These are phyloP conservation scores for Drosophila anceps DNA, from an alignment of 2,888 invertebrate genomes.

Conservation along the genomic window DNA sequence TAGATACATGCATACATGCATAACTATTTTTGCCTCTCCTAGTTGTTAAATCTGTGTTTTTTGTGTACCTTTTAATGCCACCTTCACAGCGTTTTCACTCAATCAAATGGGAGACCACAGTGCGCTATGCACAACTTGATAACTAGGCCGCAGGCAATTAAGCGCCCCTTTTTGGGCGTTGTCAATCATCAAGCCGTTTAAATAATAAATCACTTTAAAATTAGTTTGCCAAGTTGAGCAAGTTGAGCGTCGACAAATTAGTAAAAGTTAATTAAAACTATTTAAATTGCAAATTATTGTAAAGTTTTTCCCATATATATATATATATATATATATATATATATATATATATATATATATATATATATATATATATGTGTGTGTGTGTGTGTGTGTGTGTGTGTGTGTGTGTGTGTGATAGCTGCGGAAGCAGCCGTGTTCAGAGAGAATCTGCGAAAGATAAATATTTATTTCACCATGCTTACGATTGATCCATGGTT, in stretches of 20 bases:
- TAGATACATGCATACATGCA: no score
- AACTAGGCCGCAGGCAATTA: constrained; percentile 68
- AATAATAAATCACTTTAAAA: constrained; percentile 82
- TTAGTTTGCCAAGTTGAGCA: constrained; percentile 75
- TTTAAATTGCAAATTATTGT: constrained; percentile 82
- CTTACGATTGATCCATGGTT: no score
- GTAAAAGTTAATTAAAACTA: constrained; percentile 81
- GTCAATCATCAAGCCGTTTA: constrained; percentile 76
- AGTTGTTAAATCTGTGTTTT: neutral
- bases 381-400: neutral
- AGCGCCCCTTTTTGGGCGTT: constrained; percentile 52
- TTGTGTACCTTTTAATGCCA: constrained; percentile 1
- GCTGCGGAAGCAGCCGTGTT: no score
- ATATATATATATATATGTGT: neutral
- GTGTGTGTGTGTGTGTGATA: no score
- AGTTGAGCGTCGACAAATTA: constrained; percentile 63
- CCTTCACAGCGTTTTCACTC: constrained; percentile 39
- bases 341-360: neutral
- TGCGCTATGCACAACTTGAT: constrained; percentile 50
- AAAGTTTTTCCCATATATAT: constrained; percentile 59
- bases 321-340: neutral
- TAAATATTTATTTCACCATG: no score
- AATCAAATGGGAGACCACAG: constrained; percentile 29
- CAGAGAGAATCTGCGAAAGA: no score
- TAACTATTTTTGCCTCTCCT: neutral